phyloP scores from a whole-genome alignment of 2,888 invertebrate species.

The Cheiracanthium punctorium region DNA sequence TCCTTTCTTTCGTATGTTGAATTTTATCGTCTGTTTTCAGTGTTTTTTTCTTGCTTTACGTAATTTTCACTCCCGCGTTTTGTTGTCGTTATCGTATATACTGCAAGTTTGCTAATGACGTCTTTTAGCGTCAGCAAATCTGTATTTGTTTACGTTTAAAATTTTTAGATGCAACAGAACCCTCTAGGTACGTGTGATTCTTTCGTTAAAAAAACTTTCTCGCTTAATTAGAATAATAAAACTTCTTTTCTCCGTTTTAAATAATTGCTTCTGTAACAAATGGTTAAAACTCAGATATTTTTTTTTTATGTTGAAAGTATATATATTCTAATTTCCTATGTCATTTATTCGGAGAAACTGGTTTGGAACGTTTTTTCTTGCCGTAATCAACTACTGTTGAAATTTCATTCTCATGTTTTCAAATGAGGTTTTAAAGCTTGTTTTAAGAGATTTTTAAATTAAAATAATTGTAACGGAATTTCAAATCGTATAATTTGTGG shows the following conservation, averaged over 20 bases:
- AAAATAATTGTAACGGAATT: too few relatives aligned
- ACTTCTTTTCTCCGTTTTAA: slow-evolving; percentile 1
- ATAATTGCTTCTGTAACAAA: slow-evolving; percentile 4
- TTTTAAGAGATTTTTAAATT: too few relatives aligned
- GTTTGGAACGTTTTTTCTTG: too few relatives aligned
- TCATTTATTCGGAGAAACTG: too few relatives aligned
- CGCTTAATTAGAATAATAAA: slow-evolving; percentile 15
- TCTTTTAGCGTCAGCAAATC: slow-evolving; percentile 32
- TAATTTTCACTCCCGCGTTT: slow-evolving; percentile 48
- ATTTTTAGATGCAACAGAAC: background rate
- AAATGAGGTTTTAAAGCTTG: too few relatives aligned
- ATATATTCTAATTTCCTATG: background rate
- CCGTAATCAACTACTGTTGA: too few relatives aligned
- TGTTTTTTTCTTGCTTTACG: slow-evolving; percentile 27
- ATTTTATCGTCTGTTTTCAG: slow-evolving; percentile 37
- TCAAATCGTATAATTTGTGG: too few relatives aligned
- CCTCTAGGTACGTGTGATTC: slow-evolving; percentile 9
- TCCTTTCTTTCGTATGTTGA: slow-evolving; percentile 34
- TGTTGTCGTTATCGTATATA: slow-evolving; percentile 50
- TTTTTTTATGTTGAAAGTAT: background rate
- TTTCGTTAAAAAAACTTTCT: background rate
- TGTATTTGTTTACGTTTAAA: slow-evolving; percentile 33
- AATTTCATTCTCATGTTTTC: too few relatives aligned
- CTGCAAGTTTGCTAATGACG: slow-evolving; percentile 58
- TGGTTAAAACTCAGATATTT: background rate